Evolutionary conservation across 2,113 vertebrate species (phyloP), one percentile per base, ranked within the genome.

Genomic region (Buteo buteo): DNA sequence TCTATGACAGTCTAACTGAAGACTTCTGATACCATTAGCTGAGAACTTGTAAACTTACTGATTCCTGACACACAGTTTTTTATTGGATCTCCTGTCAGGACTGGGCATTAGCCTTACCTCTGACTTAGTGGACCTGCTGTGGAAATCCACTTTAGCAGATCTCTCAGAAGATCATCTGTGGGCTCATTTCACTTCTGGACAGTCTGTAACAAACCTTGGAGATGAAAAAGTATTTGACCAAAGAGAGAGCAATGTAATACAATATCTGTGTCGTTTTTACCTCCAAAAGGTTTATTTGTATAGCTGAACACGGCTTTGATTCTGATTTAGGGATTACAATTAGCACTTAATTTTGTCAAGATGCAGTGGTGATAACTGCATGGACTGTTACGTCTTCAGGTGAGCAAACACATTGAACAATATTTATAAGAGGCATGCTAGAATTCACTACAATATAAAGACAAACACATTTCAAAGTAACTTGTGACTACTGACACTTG

Each of bases 381-480:
- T 58, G 50, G n/a, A 71, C 13, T 29, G 45, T 80, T 89, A 65
- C 3, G 0, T 36, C 38, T 81, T 80, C 62, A 81, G 55, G 22
- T 86, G 40, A 93, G 52, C 10, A 50, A 91, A 65, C 8, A 81
- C 24, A 61, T 0, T 44, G 45, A 88, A 58, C 2, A 13, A 14
- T 26, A 34, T 77, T 82, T 83, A 34, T 72, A 83, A 70, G 8
- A 95, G 54, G 4, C 34, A 86, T 26, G 24, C 14, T 78, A 31
- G n/a, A 81, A 88, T 86, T 92, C 67, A 71, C 50, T 74, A 17
- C 29, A 71, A 26, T 74, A 90, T 78, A 71, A 83, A 93, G 16
- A 61, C 13, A 91, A 90, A 78, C 36, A 76, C 26, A 85, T 95
- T 95, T 94, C 42, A 76, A 73, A 86, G 36, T 69, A 95, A 84